Evolutionary conservation across 2,113 vertebrate genomes (phyloP), one percentile per base, ranked within the genome.

Genomic region (Mus pahari): DNA sequence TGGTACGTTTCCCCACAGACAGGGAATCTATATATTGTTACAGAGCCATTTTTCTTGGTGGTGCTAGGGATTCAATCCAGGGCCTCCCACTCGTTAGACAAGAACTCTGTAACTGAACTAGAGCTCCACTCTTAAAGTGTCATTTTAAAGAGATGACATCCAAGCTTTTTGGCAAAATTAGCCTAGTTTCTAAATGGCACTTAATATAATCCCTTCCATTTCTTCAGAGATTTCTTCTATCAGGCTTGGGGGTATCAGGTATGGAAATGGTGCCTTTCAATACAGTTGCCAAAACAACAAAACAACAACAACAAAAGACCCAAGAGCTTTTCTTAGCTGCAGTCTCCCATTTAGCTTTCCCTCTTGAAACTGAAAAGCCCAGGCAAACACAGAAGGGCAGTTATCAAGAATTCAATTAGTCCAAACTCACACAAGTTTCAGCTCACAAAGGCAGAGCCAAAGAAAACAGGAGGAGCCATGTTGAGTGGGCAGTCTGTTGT

Each of bases 201-300:
- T 50, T 68, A 87, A 87, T 42, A 48, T 19, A 88, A 39, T 96
- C 92, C 33, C 74, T 8, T 71, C 55, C 36, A 8, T 55, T 95
- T 93, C 53, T 89, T 78, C 45, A 89, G 90, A 66, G 50, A 50
- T 33, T 86, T 94, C 79, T 90, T 82, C 83, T 53, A 81, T 58
- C 16, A 75, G 31, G 22, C 58, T 86, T 82, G 33, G 16, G 33
- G 42, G n/a, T 88, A 71, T 24, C 6, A 42, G 8, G 45, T 81
- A 81, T 93, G 64, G 89, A 86, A 24, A 75, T 45, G 64, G 74
- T 68, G 24, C 33, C 75, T 93, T 78, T 95, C 45, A 91, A 50
- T 48, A 14, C 68, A 92, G 64, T 45, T 62, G 36, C 33, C 33
- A 50, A 88, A 83, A 42, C 36, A 60, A 83, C 1, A 48, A 48